A percentile compares a stretch with the other conserved stretches of the same genome.
phyloP scores from a whole-genome alignment of 2,113 vertebrate genomes.

The Alethe diademata region DNA sequence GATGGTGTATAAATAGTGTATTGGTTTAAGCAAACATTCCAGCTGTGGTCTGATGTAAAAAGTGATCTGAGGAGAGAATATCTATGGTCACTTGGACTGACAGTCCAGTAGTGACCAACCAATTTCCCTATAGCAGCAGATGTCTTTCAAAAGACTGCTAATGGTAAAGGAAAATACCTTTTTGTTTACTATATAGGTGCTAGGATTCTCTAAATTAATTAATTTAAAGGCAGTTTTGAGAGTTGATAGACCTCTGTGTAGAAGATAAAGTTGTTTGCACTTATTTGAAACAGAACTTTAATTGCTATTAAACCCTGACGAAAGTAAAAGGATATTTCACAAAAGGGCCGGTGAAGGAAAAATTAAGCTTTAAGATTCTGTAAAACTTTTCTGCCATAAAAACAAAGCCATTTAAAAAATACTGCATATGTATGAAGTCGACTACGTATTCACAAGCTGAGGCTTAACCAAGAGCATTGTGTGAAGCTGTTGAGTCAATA shows the following conservation, averaged over 20 bases:
- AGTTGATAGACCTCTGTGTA: not conserved
- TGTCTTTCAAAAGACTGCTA: not conserved
- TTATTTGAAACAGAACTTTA: not conserved
- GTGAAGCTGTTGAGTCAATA: not conserved
- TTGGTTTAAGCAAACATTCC: not conserved
- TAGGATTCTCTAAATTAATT: not conserved
- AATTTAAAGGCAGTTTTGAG: not conserved
- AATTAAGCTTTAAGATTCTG: not conserved
- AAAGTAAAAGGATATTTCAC: not conserved
- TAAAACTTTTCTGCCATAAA: not conserved
- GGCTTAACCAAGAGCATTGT: not conserved
- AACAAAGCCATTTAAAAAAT: not conserved
- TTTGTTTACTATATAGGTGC: not conserved
- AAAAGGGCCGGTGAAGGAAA: not conserved
- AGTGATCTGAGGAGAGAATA: not conserved
- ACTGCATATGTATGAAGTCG: not conserved
- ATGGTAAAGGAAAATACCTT: not conserved
- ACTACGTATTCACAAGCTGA: not conserved
- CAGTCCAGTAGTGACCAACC: not conserved
- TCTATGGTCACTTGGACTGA: not conserved
- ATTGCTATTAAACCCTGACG: not conserved
- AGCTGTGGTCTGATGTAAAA: not conserved
- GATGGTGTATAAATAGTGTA: not conserved
- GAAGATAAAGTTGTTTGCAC: not conserved
- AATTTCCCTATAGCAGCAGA: not conserved